Evolutionary conservation across 2,797 vertebrate genomes (phyloP), one percentile per base, ranked within the genome.

Genomic region (Oreochromis mossambicus): DNA sequence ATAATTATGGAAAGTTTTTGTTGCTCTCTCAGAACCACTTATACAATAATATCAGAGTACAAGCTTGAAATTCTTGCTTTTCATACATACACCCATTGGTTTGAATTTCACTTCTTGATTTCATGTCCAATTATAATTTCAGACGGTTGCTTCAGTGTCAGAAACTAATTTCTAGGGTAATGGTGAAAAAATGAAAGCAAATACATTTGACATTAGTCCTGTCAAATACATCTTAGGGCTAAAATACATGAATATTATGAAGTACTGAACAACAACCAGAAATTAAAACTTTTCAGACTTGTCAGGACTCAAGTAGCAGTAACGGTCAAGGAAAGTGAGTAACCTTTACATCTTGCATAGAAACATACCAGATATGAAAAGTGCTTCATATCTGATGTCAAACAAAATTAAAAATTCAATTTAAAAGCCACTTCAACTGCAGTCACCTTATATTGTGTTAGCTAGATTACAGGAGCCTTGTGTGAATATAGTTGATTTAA

Each of bases 181-280:
- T 13, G 11, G 5, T 11, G 6, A n/a, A 58, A 76, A 29, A 38
- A 26, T 7, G 1, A 61, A 15, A 79, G 29, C 19, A 68, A 52
- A 81, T 76, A n/a, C 32, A 81, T 86, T 87, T 88, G 66, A 66
- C 21, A 78, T 86, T 19, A 83, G 32, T 12, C 56, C 83, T 79
- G 78, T 79, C 68, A 78, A 46, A 66, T 21, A 48, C 8, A 54
- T 63, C 63, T 84, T 17, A 11, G 6, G 36, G 83, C 48, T 78
- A 73, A 84, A 89, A 52, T 38, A 51, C 66, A 87, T 86, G 29
- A 83, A 83, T 79, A 52, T 48, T 46, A 70, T 24, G 51, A 81
- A 81, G 83, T 78, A 79, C 70, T 32, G n/a, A 48, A 73, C 52
- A 82, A 68, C 8, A 63, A 55, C 10, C 66, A 66, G 38, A 14